Conservation (phyloP, 2,113 vertebrate genomes). For the Siniperca knerii region DNA sequence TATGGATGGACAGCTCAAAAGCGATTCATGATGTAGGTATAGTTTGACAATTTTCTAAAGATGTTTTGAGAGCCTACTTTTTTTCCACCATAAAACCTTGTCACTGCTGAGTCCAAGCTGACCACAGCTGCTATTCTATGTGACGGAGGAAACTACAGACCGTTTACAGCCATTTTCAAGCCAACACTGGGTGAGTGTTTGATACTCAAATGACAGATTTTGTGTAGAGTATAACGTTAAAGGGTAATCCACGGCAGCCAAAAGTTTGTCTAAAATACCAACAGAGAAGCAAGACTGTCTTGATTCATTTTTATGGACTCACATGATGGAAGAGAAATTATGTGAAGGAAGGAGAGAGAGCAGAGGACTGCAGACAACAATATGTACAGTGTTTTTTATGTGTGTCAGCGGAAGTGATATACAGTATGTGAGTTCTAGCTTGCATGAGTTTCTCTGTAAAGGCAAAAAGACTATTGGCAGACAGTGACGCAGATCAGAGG, state of each 20-base stretch:
- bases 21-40: too few species aligned
- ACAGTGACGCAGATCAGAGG: conserved; percentile 59
- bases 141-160: conserved; percentile 1
- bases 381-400: conserved; percentile 42
- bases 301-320: conserved; percentile 45
- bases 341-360: not conserved
- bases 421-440: conserved; percentile 22
- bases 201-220: conserved; percentile 37
- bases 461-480: conserved; percentile 47
- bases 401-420: conserved; percentile 38
- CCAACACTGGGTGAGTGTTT: not conserved
- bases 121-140: conserved; percentile 12
- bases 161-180: conserved; percentile 16
- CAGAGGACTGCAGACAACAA: conserved; percentile 36
- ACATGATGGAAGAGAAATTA: conserved; percentile 45
- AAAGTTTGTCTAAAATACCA: conserved; percentile 57
- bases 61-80: not conserved
- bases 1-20: not conserved
- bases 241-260: conserved; percentile 7
- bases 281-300: conserved; percentile 9
- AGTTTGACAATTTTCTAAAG: not conserved
- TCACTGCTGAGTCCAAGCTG: not conserved
- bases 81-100: not conserved
- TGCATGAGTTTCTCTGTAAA: conserved; percentile 53
- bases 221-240: conserved; percentile 10